Evolutionary conservation across 2,797 vertebrate genomes (phyloP).

Genomic region (Chloroceryle amazona): DNA sequence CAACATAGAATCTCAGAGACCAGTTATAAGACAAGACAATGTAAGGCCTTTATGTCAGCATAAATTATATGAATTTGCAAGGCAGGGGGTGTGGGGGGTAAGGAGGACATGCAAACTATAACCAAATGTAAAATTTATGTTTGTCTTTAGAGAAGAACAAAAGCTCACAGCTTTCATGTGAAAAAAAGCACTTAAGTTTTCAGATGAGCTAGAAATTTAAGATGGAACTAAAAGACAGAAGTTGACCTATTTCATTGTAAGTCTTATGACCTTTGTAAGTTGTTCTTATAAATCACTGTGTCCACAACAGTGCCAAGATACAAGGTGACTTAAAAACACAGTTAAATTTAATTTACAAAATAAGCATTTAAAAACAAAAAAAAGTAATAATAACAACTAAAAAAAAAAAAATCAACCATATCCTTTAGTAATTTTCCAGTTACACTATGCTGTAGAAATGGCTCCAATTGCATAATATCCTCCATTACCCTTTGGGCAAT

Average conservation of each 20-base stretch:
- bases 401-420: background rate
- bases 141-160: background rate
- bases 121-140: background rate
- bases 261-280: background rate
- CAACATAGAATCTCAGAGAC: background rate
- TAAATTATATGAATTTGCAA: background rate
- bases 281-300: background rate
- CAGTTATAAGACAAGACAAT: background rate
- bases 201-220: background rate
- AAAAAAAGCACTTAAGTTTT: background rate
- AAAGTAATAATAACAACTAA: no score
- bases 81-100: background rate
- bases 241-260: background rate
- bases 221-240: background rate
- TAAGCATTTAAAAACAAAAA: background rate
- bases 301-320: background rate
- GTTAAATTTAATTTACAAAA: background rate
- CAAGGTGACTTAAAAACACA: background rate
- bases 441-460: background rate
- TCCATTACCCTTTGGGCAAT: background rate
- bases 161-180: background rate
- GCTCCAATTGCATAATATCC: background rate
- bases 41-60: background rate
- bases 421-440: background rate
- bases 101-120: background rate